phyloP scores from a whole-genome alignment of 2,113 vertebrate genomes.

The Chaenocephalus aceratus region DNA sequence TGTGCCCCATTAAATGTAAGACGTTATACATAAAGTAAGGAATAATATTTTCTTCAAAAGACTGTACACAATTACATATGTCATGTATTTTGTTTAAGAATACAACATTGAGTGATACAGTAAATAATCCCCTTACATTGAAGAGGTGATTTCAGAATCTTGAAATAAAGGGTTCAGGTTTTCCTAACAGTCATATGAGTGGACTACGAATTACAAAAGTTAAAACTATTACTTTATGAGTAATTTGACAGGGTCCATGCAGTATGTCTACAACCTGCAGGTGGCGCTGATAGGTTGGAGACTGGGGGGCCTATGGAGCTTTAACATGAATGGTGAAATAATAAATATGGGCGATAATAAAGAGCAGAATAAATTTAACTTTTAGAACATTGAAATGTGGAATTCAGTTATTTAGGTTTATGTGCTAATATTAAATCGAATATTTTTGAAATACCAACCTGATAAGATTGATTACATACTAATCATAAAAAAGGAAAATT shows the following conservation, averaged over 20 bases:
- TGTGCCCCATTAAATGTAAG: neutral
- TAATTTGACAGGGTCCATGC: neutral
- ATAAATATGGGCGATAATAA: neutral
- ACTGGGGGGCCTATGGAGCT: neutral
- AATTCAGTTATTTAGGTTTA: no score
- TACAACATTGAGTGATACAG: neutral
- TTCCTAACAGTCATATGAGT: neutral
- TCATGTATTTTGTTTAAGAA: neutral
- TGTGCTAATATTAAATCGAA: no score
- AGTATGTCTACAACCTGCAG: constrained; percentile 20
- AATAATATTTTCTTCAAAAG: no score
- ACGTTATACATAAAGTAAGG: no score
- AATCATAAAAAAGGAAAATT: neutral
- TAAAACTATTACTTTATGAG: neutral
- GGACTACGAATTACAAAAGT: neutral
- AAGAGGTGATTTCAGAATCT: neutral
- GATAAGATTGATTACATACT: neutral
- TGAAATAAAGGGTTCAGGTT: neutral
- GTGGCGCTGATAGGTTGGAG: neutral
- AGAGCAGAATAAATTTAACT: neutral
- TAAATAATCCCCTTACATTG: neutral
- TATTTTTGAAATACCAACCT: neutral
- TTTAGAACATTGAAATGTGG: no score
- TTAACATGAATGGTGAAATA: neutral
- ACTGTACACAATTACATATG: neutral